phyloP scores from a whole-genome alignment of 2,888 invertebrate species.

The Nemurella pictetii region DNA sequence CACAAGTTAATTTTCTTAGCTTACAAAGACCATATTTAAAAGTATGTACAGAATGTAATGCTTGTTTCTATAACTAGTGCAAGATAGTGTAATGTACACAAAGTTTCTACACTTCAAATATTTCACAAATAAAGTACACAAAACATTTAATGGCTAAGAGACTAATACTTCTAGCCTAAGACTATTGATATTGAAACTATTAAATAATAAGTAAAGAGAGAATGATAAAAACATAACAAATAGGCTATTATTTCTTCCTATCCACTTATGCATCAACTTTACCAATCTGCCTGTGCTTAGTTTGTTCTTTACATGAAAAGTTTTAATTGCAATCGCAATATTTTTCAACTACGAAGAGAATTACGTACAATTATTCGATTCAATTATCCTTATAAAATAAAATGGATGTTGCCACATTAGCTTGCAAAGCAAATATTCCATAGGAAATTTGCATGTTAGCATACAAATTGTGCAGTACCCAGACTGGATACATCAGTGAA shows the following conservation, averaged over 20 bases:
- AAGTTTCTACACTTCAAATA: no score
- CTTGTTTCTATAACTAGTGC: neutral
- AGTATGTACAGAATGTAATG: neutral
- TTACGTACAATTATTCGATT: no score
- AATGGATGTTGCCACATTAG: no score
- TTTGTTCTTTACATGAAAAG: neutral
- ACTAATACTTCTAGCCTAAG: neutral
- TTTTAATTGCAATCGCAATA: neutral
- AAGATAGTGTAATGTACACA: neutral
- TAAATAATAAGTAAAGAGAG: neutral
- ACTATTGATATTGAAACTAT: neutral
- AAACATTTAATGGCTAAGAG: neutral
- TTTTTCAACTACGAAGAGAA: neutral
- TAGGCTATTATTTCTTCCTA: neutral
- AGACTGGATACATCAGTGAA: no score
- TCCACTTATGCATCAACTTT: neutral
- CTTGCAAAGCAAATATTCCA: neutral
- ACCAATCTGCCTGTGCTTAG: neutral
- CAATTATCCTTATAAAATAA: no score
- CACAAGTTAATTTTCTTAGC: neutral
- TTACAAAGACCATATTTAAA: neutral
- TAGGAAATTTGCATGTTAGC: neutral
- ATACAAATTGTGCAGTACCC: neutral
- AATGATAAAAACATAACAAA: neutral
- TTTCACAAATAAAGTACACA: neutral